These are phyloP conservation scores for Hypothenemus hampei DNA, from an alignment of 1,140 invertebrate genomes.

Conservation along the genomic window DNA sequence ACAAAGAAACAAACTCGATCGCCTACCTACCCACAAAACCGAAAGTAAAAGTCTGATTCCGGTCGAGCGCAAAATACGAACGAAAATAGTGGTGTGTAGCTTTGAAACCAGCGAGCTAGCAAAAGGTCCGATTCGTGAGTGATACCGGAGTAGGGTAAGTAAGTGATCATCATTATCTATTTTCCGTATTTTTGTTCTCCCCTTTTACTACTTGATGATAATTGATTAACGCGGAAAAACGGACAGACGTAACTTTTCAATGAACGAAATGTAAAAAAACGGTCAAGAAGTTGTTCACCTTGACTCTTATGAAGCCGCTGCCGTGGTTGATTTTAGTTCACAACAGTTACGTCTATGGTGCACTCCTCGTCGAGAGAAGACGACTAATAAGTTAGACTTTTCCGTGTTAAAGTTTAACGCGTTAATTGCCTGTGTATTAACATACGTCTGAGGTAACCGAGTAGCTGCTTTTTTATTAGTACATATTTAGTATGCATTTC, in stretches of 20 bases:
- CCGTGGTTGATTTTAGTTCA: constrained; percentile 12
- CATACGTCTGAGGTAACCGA: background rate
- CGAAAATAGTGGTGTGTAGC: constrained; percentile 18
- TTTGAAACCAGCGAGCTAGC: constrained; percentile 9
- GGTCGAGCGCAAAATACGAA: constrained; percentile 6
- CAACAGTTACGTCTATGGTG: constrained; percentile 19
- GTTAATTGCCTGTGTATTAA: background rate
- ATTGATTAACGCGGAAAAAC: constrained; percentile 15
- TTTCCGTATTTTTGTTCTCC: constrained; percentile 3
- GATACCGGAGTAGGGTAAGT: constrained; percentile 14
- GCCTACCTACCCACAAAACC: constrained; percentile 21
- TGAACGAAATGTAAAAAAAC: constrained; percentile 4
- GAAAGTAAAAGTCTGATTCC: constrained; percentile 25
- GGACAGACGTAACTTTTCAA: constrained; percentile 2
- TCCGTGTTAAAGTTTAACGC: constrained; percentile 18
- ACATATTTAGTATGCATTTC: too few relatives aligned
- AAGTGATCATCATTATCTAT: too few relatives aligned
- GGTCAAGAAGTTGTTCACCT: constrained; percentile 19
- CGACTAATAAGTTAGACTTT: too few relatives aligned
- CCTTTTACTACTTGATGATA: too few relatives aligned
- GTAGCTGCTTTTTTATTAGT: too few relatives aligned
- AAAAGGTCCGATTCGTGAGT: constrained; percentile 12
- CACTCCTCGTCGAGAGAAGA: too few relatives aligned
- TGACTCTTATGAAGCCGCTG: constrained; percentile 19
- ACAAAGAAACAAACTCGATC: constrained; percentile 23